A percentile compares a stretch with the other conserved stretches of the same genome.
These are phyloP conservation scores for Chironomus striatipennis DNA, from an alignment of 1,140 invertebrate genomes.

Conservation along the genomic window DNA sequence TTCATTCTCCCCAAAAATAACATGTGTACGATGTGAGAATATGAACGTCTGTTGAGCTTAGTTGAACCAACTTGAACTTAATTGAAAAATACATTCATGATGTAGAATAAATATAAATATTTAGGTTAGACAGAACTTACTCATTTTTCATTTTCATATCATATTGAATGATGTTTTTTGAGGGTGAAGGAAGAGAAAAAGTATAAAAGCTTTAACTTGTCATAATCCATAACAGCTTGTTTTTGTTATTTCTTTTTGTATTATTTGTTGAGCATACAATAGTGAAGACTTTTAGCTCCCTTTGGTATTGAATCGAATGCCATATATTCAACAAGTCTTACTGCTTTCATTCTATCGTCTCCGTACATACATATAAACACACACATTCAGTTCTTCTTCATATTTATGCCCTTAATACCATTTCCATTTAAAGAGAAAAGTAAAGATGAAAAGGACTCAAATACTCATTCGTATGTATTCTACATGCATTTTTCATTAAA, in stretches of 20 bases:
- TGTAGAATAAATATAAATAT: background rate
- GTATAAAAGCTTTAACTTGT: constrained; percentile 5
- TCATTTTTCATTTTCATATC: background rate
- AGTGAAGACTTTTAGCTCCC: background rate
- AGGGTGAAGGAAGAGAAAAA: too few relatives aligned
- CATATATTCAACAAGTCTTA: too few relatives aligned
- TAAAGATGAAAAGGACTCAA: too few relatives aligned
- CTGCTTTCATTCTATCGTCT: too few relatives aligned
- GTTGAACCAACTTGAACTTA: background rate
- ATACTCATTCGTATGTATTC: background rate
- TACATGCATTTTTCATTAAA: background rate
- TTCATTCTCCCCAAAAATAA: too few relatives aligned
- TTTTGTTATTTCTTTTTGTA: background rate
- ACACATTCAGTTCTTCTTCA: background rate
- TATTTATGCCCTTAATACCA: background rate
- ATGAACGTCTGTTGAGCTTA: too few relatives aligned
- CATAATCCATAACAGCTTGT: background rate
- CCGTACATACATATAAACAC: too few relatives aligned
- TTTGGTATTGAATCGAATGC: too few relatives aligned
- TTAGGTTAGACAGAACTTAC: background rate
- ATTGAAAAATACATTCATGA: constrained; percentile 3
- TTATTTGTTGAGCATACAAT: background rate
- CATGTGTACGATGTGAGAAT: too few relatives aligned
- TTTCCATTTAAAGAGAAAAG: too few relatives aligned
- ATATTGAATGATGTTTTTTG: background rate